These are phyloP conservation scores for Ennomos quercinarius DNA, from an alignment of 2,888 invertebrate species.

Conservation along the genomic window DNA sequence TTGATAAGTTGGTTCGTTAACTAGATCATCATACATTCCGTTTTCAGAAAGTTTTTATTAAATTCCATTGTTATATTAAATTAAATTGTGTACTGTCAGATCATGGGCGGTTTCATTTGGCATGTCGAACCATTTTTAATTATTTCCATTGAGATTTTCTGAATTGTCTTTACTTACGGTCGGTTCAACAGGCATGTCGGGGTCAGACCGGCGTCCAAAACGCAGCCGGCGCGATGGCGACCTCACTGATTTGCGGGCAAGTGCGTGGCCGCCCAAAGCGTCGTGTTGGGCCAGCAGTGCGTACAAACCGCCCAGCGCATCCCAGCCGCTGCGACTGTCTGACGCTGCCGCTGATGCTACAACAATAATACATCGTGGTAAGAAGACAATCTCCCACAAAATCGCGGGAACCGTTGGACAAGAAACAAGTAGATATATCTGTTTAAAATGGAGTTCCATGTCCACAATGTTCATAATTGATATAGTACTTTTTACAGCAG, in stretches of 20 bases:
- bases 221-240: slow-evolving; percentile 91
- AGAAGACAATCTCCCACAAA: no score
- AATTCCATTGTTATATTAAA: slow-evolving; percentile 20
- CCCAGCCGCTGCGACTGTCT: slow-evolving; percentile 69
- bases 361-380: slow-evolving; percentile 25
- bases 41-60: slow-evolving; percentile 23
- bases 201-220: slow-evolving; percentile 91
- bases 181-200: slow-evolving; percentile 84
- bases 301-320: slow-evolving; percentile 84
- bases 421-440: no score
- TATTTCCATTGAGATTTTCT: no score
- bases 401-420: no score
- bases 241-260: slow-evolving; percentile 91
- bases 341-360: slow-evolving; percentile 58
- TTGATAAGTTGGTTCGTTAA: slow-evolving; percentile 29
- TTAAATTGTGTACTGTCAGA: slow-evolving; percentile 11
- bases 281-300: slow-evolving; percentile 87
- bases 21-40: slow-evolving; percentile 20
- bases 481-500: no score
- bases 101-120: no score
- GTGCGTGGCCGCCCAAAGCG: slow-evolving; percentile 88
- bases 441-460: no score
- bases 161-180: slow-evolving; percentile 60
- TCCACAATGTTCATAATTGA: no score
- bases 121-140: no score